These are phyloP conservation scores for Octodonta nipae DNA, from an alignment of 2,888 invertebrate genomes.

Conservation along the genomic window DNA sequence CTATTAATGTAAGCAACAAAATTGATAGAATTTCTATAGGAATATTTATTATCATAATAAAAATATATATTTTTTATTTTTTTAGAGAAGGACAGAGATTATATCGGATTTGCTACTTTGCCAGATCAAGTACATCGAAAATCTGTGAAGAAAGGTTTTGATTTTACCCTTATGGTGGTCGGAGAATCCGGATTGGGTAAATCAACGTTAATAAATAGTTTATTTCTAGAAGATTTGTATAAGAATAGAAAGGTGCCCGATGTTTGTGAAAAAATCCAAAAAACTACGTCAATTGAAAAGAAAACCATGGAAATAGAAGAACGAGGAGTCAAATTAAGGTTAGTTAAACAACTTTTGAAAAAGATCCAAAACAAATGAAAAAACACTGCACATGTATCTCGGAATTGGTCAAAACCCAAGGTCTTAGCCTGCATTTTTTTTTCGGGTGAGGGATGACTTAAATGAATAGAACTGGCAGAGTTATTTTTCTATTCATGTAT, in stretches of 20 bases:
- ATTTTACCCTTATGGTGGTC: conserved; percentile 92
- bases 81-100: conserved; percentile 49
- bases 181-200: conserved; percentile 91
- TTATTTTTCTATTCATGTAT: too few species aligned
- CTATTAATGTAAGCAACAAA: too few species aligned
- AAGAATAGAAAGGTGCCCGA: conserved; percentile 65
- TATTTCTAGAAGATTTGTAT: conserved; percentile 87
- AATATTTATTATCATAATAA: too few species aligned
- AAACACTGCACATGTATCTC: too few species aligned
- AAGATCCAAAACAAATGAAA: too few species aligned
- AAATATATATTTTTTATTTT: too few species aligned
- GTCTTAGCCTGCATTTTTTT: too few species aligned
- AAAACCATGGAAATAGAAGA: conserved; percentile 92
- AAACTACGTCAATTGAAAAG: conserved; percentile 59
- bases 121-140: conserved; percentile 94
- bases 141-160: conserved; percentile 90
- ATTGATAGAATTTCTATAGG: too few species aligned
- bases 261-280: conserved; percentile 48
- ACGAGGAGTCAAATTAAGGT: conserved; percentile 73
- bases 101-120: conserved; percentile 88
- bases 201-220: conserved; percentile 85
- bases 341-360: too few species aligned
- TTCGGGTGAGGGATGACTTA: too few species aligned
- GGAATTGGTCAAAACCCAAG: too few species aligned
- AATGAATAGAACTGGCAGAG: too few species aligned